Percentiles rank a stretch among this genome's conserved stretches.
phyloP scores from a whole-genome alignment of 2,797 vertebrate genomes.

The Melanotaenia parkinsoni region DNA sequence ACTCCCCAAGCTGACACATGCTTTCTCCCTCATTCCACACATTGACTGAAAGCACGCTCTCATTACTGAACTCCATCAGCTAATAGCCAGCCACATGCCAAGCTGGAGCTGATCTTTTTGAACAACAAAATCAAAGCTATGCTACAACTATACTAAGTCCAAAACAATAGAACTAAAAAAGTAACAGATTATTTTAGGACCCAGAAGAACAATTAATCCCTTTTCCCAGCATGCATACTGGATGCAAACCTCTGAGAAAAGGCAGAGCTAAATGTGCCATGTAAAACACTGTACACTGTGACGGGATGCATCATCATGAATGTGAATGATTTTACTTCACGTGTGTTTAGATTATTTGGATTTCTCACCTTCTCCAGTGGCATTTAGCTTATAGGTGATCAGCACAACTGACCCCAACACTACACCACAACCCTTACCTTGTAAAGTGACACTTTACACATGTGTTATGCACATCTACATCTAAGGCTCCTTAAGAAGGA shows the following conservation, averaged over 20 bases:
- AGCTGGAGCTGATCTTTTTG: conserved; percentile 9
- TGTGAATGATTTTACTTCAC: neutral
- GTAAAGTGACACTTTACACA: conserved; percentile 27
- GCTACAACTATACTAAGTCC: conserved; percentile 8
- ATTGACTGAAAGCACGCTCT: conserved; percentile 42
- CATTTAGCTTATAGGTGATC: conserved; percentile 49
- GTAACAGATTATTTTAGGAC: conserved; percentile 11
- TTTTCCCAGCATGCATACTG: neutral
- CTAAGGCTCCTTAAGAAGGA: neutral
- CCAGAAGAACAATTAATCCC: neutral
- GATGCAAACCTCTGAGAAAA: conserved; percentile 6
- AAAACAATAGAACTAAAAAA: neutral
- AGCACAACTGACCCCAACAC: conserved; percentile 49
- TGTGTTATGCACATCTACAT: conserved; percentile 15
- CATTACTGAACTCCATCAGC: conserved; percentile 44
- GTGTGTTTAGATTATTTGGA: conserved; percentile 45
- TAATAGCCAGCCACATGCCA: conserved; percentile 29
- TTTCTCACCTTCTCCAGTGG: conserved; percentile 57
- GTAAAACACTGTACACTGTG: neutral
- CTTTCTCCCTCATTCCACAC: conserved; percentile 51
- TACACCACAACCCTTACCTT: conserved; percentile 13
- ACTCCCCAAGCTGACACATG: conserved; percentile 46
- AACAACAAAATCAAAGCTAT: conserved; percentile 7
- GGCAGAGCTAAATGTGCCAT: conserved; percentile 10
- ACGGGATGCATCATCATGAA: neutral